phyloP scores from a whole-genome alignment of 2,113 vertebrate species.

The Triplophysa dalaica region DNA sequence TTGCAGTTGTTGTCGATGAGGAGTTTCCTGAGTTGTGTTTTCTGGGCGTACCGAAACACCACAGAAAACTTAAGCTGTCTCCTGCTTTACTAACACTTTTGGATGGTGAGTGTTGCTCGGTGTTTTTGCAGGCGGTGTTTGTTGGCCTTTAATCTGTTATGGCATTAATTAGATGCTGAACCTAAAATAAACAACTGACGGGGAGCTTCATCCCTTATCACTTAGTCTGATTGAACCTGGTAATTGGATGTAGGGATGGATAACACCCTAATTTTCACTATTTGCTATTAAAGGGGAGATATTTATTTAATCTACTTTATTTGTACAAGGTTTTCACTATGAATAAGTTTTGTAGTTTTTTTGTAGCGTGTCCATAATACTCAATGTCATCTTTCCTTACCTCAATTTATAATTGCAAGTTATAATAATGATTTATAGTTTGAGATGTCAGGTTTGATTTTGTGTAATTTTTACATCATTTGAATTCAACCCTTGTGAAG shows the following conservation, averaged over 20 bases:
- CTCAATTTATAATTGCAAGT: too few species aligned
- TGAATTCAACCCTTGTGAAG: too few species aligned
- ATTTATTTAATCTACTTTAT: neutral
- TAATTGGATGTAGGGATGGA: constrained; percentile 13
- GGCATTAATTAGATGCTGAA: constrained; percentile 31
- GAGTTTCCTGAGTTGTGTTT: constrained; percentile 39
- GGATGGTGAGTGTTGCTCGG: constrained; percentile 48
- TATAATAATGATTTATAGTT: too few species aligned
- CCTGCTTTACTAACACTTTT: constrained; percentile 32
- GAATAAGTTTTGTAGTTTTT: too few species aligned
- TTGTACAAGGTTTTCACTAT: neutral
- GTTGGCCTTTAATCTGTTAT: neutral
- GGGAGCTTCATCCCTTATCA: constrained; percentile 2
- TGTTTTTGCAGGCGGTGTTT: constrained; percentile 36
- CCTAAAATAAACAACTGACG: constrained; percentile 17
- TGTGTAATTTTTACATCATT: too few species aligned
- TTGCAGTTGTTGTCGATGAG: constrained; percentile 31
- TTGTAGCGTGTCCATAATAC: too few species aligned
- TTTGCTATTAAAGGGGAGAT: neutral
- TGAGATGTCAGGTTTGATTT: too few species aligned
- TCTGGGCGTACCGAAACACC: constrained; percentile 27
- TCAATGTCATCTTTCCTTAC: too few species aligned
- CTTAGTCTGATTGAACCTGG: constrained; percentile 25
- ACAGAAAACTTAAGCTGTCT: constrained; percentile 28
- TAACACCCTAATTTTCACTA: neutral